Percentiles rank a stretch among this genome's conserved stretches.
Conservation (phyloP, 2,113 vertebrate species). For the Oncorhynchus keta region DNA sequence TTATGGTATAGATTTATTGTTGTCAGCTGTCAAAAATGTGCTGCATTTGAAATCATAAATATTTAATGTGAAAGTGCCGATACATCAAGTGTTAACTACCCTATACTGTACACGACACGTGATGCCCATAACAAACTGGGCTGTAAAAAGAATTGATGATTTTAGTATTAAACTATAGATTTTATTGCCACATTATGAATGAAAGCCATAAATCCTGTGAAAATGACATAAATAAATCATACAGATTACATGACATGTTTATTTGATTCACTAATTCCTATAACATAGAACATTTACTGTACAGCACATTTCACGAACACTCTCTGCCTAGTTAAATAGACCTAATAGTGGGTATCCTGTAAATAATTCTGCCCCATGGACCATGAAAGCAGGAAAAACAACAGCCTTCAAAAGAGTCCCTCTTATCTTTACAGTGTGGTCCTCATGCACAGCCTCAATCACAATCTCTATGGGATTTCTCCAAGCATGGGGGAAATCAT, state of each 20-base stretch:
- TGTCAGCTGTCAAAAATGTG: slow-evolving; percentile 44
- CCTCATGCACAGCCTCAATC: background rate
- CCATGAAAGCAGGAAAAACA: background rate
- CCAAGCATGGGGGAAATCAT: slow-evolving; percentile 48
- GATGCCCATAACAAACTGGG: slow-evolving; percentile 12
- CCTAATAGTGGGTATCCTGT: slow-evolving; percentile 2
- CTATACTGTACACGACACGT: slow-evolving; percentile 14
- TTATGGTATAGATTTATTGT: slow-evolving; percentile 39
- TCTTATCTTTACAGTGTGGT: slow-evolving; percentile 5
- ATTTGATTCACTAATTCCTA: background rate
- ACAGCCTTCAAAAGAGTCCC: slow-evolving; percentile 1
- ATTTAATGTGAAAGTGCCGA: slow-evolving; percentile 31
- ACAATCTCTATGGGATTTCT: slow-evolving; percentile 29
- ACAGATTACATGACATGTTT: background rate
- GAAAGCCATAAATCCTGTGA: slow-evolving; percentile 5
- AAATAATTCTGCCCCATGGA: background rate
- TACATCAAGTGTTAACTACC: slow-evolving; percentile 42
- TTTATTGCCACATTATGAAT: slow-evolving; percentile 24
- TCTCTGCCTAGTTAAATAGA: too few relatives aligned
- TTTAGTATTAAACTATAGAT: slow-evolving; percentile 1
- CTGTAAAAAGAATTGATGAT: slow-evolving; percentile 17
- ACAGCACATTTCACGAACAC: too few relatives aligned
- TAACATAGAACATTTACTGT: background rate
- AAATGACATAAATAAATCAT: slow-evolving; percentile 28
- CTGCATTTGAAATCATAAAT: slow-evolving; percentile 42